phyloP scores from a whole-genome alignment of 53 echinoderm and acorn worm genomes.

The Paelopatides confundens region DNA sequence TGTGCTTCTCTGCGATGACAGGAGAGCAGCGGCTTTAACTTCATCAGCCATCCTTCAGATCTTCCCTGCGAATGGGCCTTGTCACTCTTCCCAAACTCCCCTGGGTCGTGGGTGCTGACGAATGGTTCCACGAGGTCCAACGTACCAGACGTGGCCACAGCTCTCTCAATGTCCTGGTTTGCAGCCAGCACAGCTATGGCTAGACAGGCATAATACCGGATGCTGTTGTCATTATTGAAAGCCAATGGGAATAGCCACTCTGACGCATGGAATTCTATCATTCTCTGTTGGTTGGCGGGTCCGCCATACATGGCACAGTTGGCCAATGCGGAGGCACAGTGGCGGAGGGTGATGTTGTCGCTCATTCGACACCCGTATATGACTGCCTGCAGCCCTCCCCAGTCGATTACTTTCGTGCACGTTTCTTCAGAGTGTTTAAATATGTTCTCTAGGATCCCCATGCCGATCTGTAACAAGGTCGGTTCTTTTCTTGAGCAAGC shows the following conservation, averaged over 20 bases:
- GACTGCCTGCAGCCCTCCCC: constrained; percentile 94
- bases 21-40: constrained; percentile 85
- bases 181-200: constrained; percentile 92
- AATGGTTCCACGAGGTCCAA: constrained; percentile 97
- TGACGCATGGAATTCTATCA: constrained; percentile 91
- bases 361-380: constrained; percentile 93
- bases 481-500: constrained; percentile 93
- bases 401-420: constrained; percentile 95
- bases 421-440: constrained; percentile 98
- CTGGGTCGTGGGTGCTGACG: constrained; percentile 94
- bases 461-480: constrained; percentile 92
- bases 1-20: constrained; percentile 93
- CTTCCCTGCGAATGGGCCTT: constrained; percentile 94
- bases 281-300: constrained; percentile 90
- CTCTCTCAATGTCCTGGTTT: constrained; percentile 91
- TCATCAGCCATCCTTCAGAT: constrained; percentile 87
- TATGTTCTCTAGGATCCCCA: constrained; percentile 95
- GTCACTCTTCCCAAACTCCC: constrained; percentile 94
- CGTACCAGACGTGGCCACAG: constrained; percentile 94
- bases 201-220: constrained; percentile 94
- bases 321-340: constrained; percentile 93
- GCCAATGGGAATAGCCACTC: constrained; percentile 99
- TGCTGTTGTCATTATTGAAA: constrained; percentile 92
- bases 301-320: constrained; percentile 99
- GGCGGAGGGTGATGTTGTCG: constrained; percentile 93